Conservation (phyloP, 2,888 invertebrate species). For the Habroteleia sp. region DNA sequence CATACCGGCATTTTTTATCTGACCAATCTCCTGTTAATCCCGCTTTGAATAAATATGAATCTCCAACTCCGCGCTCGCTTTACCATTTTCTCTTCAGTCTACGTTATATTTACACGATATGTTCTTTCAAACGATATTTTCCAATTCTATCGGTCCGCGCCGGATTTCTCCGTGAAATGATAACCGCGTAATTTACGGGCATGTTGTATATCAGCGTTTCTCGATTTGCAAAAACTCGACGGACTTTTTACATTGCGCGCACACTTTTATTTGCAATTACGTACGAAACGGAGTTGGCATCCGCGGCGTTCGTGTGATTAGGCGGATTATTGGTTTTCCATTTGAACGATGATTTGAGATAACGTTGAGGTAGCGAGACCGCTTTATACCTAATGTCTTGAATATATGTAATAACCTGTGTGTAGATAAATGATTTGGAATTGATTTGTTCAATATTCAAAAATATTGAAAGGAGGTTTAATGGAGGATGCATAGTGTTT, state of each 20-base stretch:
- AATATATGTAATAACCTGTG: slow-evolving; percentile 51
- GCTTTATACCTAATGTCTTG: slow-evolving; percentile 48
- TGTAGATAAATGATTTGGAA: slow-evolving; percentile 53
- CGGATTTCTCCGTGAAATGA: slow-evolving; percentile 61
- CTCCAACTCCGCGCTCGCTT: slow-evolving; percentile 59
- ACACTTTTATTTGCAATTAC: slow-evolving; percentile 29
- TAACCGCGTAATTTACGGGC: slow-evolving; percentile 61
- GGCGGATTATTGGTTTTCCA: slow-evolving; percentile 54
- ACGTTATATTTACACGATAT: slow-evolving; percentile 51
- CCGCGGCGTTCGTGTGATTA: slow-evolving; percentile 26
- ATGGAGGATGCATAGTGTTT: slow-evolving; percentile 35
- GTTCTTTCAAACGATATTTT: slow-evolving; percentile 63
- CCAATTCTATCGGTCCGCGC: slow-evolving; percentile 57
- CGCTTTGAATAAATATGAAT: slow-evolving; percentile 66
- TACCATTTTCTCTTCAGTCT: slow-evolving; percentile 55
- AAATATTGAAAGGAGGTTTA: slow-evolving; percentile 45
- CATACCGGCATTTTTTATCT: slow-evolving; percentile 59
- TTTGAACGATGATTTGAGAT: slow-evolving; percentile 48
- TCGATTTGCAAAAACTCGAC: slow-evolving; percentile 27
- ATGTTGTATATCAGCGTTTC: slow-evolving; percentile 42
- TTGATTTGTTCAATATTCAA: slow-evolving; percentile 59
- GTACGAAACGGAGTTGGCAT: slow-evolving; percentile 1
- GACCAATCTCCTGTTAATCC: slow-evolving; percentile 65
- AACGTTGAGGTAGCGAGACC: slow-evolving; percentile 31
- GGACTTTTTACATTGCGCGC: slow-evolving; percentile 3